Evolutionary conservation across 2,113 vertebrate species (phyloP), one percentile per base, ranked within the genome.

Genomic region (Macrotis lagotis): DNA sequence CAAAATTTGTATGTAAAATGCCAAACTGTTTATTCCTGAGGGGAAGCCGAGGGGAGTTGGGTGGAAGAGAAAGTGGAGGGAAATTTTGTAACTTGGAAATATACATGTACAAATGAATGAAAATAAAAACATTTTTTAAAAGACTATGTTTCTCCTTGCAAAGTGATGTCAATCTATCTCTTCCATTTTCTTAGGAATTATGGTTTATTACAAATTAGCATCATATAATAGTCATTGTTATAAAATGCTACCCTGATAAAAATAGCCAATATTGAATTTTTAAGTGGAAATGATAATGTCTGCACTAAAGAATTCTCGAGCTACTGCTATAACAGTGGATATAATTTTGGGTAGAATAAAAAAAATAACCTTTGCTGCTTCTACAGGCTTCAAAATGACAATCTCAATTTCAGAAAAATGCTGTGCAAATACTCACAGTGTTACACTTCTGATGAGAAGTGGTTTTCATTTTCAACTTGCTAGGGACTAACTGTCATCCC

Each of bases 101-200:
- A n/a, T n/a, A n/a, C n/a, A n/a, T n/a, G n/a, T n/a, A n/a, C n/a
- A n/a, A n/a, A n/a, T n/a, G n/a, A n/a, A n/a, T n/a, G n/a, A n/a
- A n/a, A n/a, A n/a, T n/a, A n/a, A n/a, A n/a, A n/a, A n/a, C n/a
- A n/a, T n/a, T n/a, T n/a, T n/a, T n/a, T 59, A 31, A 59, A 59
- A 10, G 28, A 28, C 55, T 59, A 2, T 53, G 8, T n/a, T n/a
- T n/a, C 31, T 59, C 31, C 28, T 59, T 59, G 28, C 55, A 59
- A 59, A 53, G 9, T 6, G 55, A 9, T 59, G 28, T 12, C 55
- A 89, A 88, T 48, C 0, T n/a, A 91, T 91, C 10, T 59, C 12
- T 90, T 88, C 48, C 49, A 6, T 51, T 31, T 90, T 66, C 90
- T 44, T 83, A 94, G 50, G 24, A 49, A 90, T 93, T 94, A 48